These are phyloP conservation scores for Natrix natrix DNA, from an alignment of 2,797 vertebrate genomes.

Conservation along the genomic window DNA sequence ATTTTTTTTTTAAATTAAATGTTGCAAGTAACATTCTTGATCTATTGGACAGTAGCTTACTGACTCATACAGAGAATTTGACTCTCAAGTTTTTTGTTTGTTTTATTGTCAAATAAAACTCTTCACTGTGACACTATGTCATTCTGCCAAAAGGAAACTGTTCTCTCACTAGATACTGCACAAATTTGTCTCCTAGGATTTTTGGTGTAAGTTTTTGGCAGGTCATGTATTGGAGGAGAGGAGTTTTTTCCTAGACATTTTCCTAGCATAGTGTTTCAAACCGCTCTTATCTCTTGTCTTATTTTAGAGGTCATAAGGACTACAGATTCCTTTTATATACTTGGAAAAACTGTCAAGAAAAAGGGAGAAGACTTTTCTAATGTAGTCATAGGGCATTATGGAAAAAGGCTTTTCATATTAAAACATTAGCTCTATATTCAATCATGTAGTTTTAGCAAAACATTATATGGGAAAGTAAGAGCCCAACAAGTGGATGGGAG, in stretches of 20 bases:
- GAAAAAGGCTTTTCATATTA: background rate
- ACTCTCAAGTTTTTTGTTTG: background rate
- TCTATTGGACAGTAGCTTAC: background rate
- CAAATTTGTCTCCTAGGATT: background rate
- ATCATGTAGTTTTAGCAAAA: slow-evolving; percentile 11
- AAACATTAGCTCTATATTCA: background rate
- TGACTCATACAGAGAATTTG: background rate
- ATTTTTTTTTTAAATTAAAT: background rate
- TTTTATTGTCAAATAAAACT: background rate
- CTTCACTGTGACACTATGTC: background rate
- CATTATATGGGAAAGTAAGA: slow-evolving; percentile 7
- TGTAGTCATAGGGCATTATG: background rate
- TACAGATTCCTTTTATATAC: background rate
- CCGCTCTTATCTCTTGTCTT: background rate
- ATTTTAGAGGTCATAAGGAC: background rate
- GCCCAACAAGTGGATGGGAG: background rate
- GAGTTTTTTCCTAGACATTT: background rate
- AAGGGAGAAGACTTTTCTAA: background rate
- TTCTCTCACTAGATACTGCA: background rate
- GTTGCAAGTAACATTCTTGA: background rate
- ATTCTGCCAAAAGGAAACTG: background rate
- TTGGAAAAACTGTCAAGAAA: background rate
- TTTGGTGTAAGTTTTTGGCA: background rate
- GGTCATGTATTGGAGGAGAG: background rate
- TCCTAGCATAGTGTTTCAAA: background rate